These are phyloP conservation scores for Carlito syrichta DNA, from an alignment of 2,113 vertebrate species.

Conservation along the genomic window DNA sequence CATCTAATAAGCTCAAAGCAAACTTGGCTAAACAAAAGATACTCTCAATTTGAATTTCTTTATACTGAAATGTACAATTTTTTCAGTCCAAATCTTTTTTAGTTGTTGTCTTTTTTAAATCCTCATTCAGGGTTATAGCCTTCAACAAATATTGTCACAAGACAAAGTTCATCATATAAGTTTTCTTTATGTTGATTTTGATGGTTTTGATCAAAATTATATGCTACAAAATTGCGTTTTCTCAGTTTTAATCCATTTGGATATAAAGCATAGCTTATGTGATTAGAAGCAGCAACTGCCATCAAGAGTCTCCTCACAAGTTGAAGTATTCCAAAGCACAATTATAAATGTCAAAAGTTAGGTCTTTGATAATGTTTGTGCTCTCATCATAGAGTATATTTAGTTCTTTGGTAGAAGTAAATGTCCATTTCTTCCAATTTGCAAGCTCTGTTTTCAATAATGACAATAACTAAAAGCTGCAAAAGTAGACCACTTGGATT, in stretches of 20 bases:
- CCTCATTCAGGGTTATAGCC: not conserved
- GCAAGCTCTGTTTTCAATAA: not conserved
- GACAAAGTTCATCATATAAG: not conserved
- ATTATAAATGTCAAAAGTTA: not conserved
- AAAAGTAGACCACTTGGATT: not conserved
- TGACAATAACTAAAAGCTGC: not conserved
- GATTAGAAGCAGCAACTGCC: not conserved
- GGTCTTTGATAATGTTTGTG: not conserved
- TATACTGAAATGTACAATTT: not conserved
- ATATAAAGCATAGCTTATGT: not conserved
- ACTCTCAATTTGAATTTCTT: not conserved
- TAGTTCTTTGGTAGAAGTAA: not conserved
- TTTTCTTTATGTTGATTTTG: not conserved
- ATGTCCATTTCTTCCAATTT: not conserved
- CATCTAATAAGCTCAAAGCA: not conserved
- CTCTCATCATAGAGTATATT: not conserved
- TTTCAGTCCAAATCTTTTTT: not conserved
- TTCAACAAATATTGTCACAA: not conserved
- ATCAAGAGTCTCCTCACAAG: not conserved
- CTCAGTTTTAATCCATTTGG: not conserved
- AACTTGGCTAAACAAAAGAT: not conserved
- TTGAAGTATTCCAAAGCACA: not conserved
- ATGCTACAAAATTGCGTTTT: not conserved
- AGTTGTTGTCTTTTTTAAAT: not conserved
- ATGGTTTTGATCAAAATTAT: not conserved